phyloP scores from a whole-genome alignment of 2,888 invertebrate genomes.

The Glaucopsyche alexis region DNA sequence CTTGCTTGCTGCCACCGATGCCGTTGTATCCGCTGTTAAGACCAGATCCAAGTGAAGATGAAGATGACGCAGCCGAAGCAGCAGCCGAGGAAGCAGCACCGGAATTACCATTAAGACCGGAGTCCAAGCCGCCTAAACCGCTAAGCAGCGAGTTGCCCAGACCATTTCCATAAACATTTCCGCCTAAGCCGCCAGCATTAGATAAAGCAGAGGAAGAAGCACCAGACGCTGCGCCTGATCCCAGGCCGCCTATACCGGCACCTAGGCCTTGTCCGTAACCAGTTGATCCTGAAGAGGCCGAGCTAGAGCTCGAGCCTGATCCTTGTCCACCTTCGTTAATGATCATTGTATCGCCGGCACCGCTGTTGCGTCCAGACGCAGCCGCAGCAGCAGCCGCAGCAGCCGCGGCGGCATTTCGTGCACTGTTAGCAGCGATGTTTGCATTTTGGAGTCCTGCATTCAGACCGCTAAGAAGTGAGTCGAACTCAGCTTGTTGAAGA shows the following conservation, averaged over 20 bases:
- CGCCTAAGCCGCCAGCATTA: too few species aligned
- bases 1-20: too few species aligned
- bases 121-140: too few species aligned
- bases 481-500: neutral
- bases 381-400: slow-evolving; percentile 10
- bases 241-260: neutral
- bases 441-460: neutral
- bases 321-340: slow-evolving; percentile 10
- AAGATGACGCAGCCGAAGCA: slow-evolving; percentile 30
- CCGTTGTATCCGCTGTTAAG: too few species aligned
- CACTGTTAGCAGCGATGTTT: slow-evolving; percentile 6
- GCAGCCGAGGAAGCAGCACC: slow-evolving; percentile 32
- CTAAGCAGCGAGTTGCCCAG: too few species aligned
- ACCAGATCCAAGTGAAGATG: neutral
- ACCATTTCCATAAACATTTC: too few species aligned
- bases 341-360: neutral
- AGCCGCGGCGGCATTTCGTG: slow-evolving; percentile 27
- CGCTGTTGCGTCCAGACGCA: slow-evolving; percentile 14
- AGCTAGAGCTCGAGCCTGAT: too few species aligned
- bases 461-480: neutral
- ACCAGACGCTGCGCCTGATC: neutral
- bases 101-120: neutral
- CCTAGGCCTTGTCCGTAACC: neutral
- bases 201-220: too few species aligned
- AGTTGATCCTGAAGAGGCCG: too few species aligned